Conservation (phyloP, 2,113 vertebrate species). For the Sus scrofa region T2T-Sscrofa CM000817.6:36745501-36746000, state of each 20-base stretch:
- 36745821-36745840: constrained; percentile 35
- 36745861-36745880: not conserved
- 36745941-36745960: constrained; percentile 75
- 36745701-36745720: constrained; percentile 33
- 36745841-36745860: constrained; percentile 17
- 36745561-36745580: too few relatives aligned
- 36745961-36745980: constrained; percentile 61
- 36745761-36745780: not conserved
- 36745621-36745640: not conserved
- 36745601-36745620: not conserved
- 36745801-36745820: constrained; percentile 47
- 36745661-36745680: not conserved
- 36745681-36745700: not conserved
- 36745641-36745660: not conserved
- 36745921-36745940: constrained; percentile 68
- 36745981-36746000: not conserved
- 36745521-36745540: too few relatives aligned
- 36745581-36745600: not conserved
- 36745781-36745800: not conserved
- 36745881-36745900: not conserved
- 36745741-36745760: not conserved
- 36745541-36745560: too few relatives aligned
- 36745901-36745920: constrained; percentile 39
- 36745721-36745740: constrained; percentile 6
- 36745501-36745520: too few relatives aligned